Conservation (phyloP, 2,797 vertebrate genomes). For the Darevskia nairensis region DNA sequence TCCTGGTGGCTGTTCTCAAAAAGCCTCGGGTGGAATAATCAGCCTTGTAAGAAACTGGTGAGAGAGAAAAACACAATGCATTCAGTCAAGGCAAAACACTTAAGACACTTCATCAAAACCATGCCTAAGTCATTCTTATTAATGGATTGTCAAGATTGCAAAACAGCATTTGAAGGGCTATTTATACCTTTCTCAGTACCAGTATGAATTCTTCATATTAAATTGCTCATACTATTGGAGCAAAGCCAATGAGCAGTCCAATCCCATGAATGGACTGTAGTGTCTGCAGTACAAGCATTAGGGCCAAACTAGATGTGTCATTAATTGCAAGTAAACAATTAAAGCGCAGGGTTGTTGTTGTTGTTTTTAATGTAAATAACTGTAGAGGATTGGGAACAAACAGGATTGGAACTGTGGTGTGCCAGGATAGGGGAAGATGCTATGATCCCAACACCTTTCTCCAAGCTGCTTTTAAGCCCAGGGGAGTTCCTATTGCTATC, state of each 20-base stretch:
- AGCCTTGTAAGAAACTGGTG: constrained; percentile 55
- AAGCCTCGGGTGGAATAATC: constrained; percentile 66
- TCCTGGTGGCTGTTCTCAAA: constrained; percentile 70
- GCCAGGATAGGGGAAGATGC: not conserved
- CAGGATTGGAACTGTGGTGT: not conserved
- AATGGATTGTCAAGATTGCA: constrained; percentile 24
- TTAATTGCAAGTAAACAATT: not conserved
- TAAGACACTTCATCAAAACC: constrained; percentile 60
- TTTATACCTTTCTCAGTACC: not conserved
- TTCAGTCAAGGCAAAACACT: constrained; percentile 55
- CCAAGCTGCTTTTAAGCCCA: not conserved
- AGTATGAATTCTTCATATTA: not conserved
- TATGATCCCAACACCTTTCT: not conserved
- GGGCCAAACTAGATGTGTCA: not conserved
- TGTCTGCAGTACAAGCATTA: not conserved
- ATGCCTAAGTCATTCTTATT: constrained; percentile 34
- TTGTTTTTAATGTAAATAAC: not conserved
- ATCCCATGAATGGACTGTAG: not conserved
- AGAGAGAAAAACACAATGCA: constrained; percentile 27
- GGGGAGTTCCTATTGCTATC: not conserved
- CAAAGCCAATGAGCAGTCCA: not conserved
- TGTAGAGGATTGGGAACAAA: not conserved
- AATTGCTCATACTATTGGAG: not conserved
- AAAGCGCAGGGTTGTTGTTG: not conserved
- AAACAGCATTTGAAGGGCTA: constrained; percentile 16